Percentiles rank a stretch among this genome's conserved stretches.
phyloP scores from a whole-genome alignment of 2,797 vertebrate species.

The Tenualosa thibaudeaui region DNA sequence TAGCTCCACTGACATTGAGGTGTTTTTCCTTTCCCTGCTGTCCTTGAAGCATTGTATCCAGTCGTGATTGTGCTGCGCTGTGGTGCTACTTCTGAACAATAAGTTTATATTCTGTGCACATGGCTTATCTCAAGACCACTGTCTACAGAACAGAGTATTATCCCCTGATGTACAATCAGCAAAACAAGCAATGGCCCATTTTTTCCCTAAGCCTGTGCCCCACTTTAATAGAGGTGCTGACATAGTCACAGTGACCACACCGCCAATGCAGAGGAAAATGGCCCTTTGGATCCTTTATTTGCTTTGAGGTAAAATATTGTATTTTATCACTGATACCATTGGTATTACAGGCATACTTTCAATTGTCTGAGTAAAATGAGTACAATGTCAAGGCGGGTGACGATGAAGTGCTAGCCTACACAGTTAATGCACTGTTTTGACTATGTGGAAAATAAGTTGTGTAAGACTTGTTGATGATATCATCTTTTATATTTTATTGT shows the following conservation, averaged over 20 bases:
- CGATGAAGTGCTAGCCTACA: neutral
- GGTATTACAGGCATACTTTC: neutral
- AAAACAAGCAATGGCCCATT: slow-evolving; percentile 20
- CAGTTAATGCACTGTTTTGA: neutral
- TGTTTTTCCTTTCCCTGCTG: slow-evolving; percentile 8
- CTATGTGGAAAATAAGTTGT: neutral
- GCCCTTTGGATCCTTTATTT: neutral
- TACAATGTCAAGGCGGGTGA: neutral
- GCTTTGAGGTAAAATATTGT: slow-evolving; percentile 2
- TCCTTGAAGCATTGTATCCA: slow-evolving; percentile 23
- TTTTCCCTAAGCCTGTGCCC: neutral
- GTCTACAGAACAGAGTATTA: slow-evolving; percentile 17
- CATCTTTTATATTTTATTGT: neutral
- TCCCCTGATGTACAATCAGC: slow-evolving; percentile 26
- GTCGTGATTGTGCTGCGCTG: neutral
- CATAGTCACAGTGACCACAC: slow-evolving; percentile 10
- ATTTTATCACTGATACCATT: neutral
- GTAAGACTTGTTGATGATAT: neutral
- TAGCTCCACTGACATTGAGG: slow-evolving; percentile 14
- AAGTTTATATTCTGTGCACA: slow-evolving; percentile 26
- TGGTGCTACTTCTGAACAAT: slow-evolving; percentile 20
- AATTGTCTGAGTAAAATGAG: neutral
- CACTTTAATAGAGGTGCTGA: slow-evolving; percentile 21
- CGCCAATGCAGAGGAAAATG: slow-evolving; percentile 15
- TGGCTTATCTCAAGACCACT: slow-evolving; percentile 11